Conservation (phyloP, 1,140 invertebrate genomes). For the Harlomillsia oculata region DNA sequence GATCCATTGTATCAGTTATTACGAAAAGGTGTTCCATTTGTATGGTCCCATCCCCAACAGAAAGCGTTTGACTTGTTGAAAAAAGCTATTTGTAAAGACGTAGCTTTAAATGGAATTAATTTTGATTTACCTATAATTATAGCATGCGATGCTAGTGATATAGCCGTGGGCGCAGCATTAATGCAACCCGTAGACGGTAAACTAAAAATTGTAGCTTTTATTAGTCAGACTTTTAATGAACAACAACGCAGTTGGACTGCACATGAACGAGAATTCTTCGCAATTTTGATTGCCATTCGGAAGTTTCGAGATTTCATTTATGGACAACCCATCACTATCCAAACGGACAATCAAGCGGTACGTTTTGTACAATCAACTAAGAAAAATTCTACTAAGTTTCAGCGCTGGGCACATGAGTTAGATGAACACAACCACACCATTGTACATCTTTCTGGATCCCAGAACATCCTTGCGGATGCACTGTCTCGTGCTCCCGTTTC, state of each 20-base stretch:
- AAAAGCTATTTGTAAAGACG: slow-evolving; percentile 4
- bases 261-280: slow-evolving; percentile 21
- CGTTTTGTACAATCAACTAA: slow-evolving; percentile 10
- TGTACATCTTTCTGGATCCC: too few species aligned
- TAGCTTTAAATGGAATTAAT: slow-evolving; percentile 11
- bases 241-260: slow-evolving; percentile 1
- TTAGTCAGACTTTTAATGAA: slow-evolving; percentile 15
- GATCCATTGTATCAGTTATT: slow-evolving; percentile 30
- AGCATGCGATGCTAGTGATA: slow-evolving; percentile 9
- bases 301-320: slow-evolving; percentile 23
- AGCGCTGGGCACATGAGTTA: slow-evolving; percentile 33
- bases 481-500: too few species aligned
- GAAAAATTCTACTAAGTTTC: slow-evolving; percentile 10
- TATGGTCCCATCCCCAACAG: slow-evolving; percentile 19
- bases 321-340: slow-evolving; percentile 20
- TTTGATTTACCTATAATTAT: slow-evolving; percentile 16
- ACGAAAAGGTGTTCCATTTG: neutral
- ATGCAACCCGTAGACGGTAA: slow-evolving; percentile 9
- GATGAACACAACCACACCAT: too few species aligned
- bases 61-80: slow-evolving; percentile 28
- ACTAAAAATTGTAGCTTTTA: slow-evolving; percentile 12
- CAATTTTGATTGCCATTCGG: slow-evolving; percentile 18
- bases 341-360: slow-evolving; percentile 23
- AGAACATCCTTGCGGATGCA: too few species aligned
- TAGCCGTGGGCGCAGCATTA: slow-evolving; percentile 18